Conservation (phyloP, 2,888 invertebrate species). For the Lottia scabra region DNA sequence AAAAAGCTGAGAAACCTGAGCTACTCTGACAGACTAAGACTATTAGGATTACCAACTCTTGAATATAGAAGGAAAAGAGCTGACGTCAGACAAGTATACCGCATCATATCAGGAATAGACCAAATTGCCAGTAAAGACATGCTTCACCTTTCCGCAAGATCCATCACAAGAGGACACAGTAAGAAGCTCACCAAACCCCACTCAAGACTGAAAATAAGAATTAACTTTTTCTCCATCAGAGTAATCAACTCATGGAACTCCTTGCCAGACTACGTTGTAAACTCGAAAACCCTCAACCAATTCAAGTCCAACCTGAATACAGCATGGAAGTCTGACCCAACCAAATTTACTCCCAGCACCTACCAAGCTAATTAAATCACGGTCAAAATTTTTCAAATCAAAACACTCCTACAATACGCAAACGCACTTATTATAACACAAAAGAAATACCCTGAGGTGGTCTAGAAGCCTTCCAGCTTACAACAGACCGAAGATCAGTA, state of each 20-base stretch:
- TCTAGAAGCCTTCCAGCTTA: no score
- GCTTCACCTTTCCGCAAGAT: conserved; percentile 4
- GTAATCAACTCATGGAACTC: conserved; percentile 5
- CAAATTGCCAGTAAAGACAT: neutral
- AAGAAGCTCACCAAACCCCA: conserved; percentile 10
- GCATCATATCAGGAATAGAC: conserved; percentile 6
- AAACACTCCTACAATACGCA: no score
- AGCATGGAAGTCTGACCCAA: neutral
- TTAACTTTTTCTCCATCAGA: conserved; percentile 15
- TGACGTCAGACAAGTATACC: conserved; percentile 20
- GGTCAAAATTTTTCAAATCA: no score
- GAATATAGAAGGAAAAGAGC: conserved; percentile 11
- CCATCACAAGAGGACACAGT: conserved; percentile 6
- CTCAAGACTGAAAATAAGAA: conserved; percentile 2
- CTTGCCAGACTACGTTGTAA: conserved; percentile 10
- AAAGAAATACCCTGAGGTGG: no score
- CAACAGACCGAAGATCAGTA: no score
- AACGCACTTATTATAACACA: no score
- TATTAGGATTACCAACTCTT: conserved; percentile 15
- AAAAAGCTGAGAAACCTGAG: conserved; percentile 4
- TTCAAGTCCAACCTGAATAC: neutral
- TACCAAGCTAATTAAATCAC: neutral
- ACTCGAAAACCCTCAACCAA: conserved; percentile 7
- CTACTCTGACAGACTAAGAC: conserved; percentile 16
- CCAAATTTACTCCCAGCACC: neutral